Evolutionary conservation across 1,140 invertebrate genomes (phyloP), one percentile per base, ranked within the genome.

Genomic region (Meloidogyne floridensis): DNA sequence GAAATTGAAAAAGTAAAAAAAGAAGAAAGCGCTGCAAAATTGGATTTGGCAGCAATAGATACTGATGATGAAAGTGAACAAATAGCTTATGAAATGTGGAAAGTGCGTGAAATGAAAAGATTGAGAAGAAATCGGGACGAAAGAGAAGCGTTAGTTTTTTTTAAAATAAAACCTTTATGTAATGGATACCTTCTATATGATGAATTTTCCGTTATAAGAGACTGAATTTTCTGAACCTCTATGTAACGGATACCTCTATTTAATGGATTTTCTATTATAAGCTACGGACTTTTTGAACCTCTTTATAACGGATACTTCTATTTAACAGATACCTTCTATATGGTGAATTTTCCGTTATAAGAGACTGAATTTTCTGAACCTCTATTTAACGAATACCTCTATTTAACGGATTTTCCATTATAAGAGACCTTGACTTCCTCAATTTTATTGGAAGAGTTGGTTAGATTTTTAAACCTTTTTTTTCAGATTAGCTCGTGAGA

Each of bases 11-110:
- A 87, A 20, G 91, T 92, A 83, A 91, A 89, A 75, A 86, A 89
- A 51, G 85, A 90, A 80, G 87, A 89, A 65, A 82, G 74, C 43
- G 78, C 82, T 5, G 59, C 59, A 65, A 54, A 79, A 47, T 47
- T 79, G 9, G 89, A 91, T 75, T 92, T 96, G n/a, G 93, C 95
- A 85, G 94, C 95, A 88, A 94, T 99, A 2, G 94, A 94, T 88
- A 98, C 97, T 0, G 97, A 98, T 90, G 97, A 99, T 91, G 98
- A 99, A 90, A 96, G 98, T 89, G 97, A 99, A 91, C 93, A 97
- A 7, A 80, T 90, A 51, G 96, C 96, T 87, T 99, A 98, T 90
- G 97, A 99, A 91, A 93, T 94, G 0, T 99, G 97, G 97, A 99
- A 99, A 91, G 87, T 97, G 7, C 92, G 98, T 47, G 98, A 99